Percentiles rank a stretch among this genome's conserved stretches.
Conservation (phyloP, 2,113 vertebrate species). For the Peromyscus maniculatus region DNA sequence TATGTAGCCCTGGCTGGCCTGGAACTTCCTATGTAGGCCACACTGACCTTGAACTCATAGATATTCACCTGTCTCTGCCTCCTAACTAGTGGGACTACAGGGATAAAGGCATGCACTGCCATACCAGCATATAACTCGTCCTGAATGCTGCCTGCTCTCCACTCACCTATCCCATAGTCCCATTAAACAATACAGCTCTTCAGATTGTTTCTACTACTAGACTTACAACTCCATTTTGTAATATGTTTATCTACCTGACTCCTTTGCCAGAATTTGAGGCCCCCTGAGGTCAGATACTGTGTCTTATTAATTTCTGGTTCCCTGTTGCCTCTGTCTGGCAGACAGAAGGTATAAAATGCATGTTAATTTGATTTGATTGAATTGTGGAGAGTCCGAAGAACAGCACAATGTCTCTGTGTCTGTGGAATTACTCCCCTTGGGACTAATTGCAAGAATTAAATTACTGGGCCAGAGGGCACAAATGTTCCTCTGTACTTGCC, state of each 20-base stretch:
- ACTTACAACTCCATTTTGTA: background rate
- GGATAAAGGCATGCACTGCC: background rate
- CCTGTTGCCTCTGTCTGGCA: conserved; percentile 62
- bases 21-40: background rate
- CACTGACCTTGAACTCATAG: background rate
- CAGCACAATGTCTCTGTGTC: conserved; percentile 33
- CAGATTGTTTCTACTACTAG: background rate
- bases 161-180: background rate
- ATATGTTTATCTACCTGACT: background rate
- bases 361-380: conserved; percentile 64
- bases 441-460: conserved; percentile 55
- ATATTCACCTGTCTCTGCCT: background rate
- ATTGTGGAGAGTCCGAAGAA: conserved; percentile 48
- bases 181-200: background rate
- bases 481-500: background rate
- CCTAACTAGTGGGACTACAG: background rate
- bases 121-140: background rate
- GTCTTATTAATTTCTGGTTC: conserved; percentile 70
- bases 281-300: conserved; percentile 46
- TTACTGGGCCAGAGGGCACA: conserved; percentile 27
- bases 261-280: conserved; percentile 33
- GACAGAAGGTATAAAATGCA: conserved; percentile 42
- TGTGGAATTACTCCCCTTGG: conserved; percentile 12
- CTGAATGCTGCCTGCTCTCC: background rate
- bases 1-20: background rate